Evolutionary conservation across 2,888 invertebrate genomes (phyloP).

Genomic region (Rhamnusium bicolor): DNA sequence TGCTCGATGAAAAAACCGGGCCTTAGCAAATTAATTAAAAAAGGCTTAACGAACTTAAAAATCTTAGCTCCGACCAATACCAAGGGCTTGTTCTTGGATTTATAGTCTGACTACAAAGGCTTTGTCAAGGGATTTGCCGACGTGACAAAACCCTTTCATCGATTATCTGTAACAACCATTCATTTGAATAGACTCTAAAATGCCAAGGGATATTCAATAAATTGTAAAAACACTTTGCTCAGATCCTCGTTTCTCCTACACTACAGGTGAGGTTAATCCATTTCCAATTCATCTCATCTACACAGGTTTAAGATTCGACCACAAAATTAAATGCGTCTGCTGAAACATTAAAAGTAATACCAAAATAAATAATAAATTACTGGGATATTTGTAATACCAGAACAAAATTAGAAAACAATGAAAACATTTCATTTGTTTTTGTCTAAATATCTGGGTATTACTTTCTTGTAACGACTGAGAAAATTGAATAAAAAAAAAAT

Average conservation of each 20-base stretch:
- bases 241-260: not conserved
- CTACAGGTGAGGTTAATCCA: not conserved
- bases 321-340: too few species aligned
- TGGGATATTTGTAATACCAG: too few species aligned
- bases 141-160: slow-evolving; percentile 13
- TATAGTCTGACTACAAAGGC: not conserved
- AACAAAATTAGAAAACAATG: too few species aligned
- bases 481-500: too few species aligned
- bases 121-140: slow-evolving; percentile 3
- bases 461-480: too few species aligned
- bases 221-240: not conserved
- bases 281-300: not conserved
- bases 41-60: not conserved
- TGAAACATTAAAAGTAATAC: not conserved
- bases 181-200: slow-evolving; percentile 3
- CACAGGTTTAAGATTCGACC: not conserved
- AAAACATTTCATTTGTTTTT: too few species aligned
- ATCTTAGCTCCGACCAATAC: not conserved
- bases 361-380: too few species aligned
- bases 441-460: too few species aligned
- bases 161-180: slow-evolving; percentile 5
- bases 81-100: not conserved
- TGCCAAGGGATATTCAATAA: not conserved
- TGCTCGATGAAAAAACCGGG: too few species aligned
- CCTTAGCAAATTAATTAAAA: not conserved